Conservation (phyloP, 2,797 vertebrate species). For the Channallabes apus region DNA sequence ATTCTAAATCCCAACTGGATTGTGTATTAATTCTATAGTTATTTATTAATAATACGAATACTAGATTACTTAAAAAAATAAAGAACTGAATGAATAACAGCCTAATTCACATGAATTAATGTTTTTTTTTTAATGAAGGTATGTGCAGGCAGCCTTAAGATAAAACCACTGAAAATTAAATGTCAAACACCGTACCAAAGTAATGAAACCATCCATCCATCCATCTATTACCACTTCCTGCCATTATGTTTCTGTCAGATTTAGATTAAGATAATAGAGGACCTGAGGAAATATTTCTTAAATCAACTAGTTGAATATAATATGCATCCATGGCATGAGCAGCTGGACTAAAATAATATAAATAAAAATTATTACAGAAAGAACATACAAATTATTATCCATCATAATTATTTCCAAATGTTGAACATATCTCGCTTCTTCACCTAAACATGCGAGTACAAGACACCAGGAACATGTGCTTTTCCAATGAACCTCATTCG, state of each 20-base stretch:
- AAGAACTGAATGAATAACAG: neutral
- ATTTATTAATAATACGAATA: too few species aligned
- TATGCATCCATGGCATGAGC: constrained; percentile 12
- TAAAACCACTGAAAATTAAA: neutral
- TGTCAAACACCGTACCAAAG: neutral
- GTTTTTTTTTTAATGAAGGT: neutral
- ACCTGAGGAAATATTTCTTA: constrained; percentile 32
- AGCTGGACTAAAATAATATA: constrained; percentile 5
- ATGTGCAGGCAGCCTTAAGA: neutral
- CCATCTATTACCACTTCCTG: neutral
- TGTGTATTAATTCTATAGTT: neutral
- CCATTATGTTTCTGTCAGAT: constrained; percentile 2
- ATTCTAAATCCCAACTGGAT: neutral
- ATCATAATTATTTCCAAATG: constrained; percentile 17
- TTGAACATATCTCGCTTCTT: constrained; percentile 6
- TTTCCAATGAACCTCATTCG: constrained; percentile 33
- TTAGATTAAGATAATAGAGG: neutral
- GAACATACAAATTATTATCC: constrained; percentile 22
- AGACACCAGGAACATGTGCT: constrained; percentile 29
- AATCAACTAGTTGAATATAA: neutral
- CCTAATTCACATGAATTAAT: neutral
- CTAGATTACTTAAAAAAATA: neutral
- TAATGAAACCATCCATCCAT: neutral
- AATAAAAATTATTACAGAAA: constrained; percentile 14
- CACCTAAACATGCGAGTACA: neutral